A percentile compares a stretch with the other conserved stretches of the same genome.
Conservation (phyloP, 2,888 invertebrate species). For the Chrysodeixis includens region DNA sequence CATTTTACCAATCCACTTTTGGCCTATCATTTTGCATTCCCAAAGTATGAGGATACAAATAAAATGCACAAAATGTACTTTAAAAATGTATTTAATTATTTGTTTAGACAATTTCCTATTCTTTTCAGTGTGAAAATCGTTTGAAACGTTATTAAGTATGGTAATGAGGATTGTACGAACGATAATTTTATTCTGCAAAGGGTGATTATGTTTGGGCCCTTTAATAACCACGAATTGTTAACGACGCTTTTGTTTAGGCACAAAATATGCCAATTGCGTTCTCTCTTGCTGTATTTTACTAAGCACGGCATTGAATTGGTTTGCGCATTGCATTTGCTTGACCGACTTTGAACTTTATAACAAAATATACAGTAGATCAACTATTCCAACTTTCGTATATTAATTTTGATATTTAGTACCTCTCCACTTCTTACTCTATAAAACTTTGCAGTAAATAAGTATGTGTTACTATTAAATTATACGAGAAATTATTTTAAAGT, state of each 20-base stretch:
- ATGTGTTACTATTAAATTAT: no score
- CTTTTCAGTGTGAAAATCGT: constrained; percentile 50
- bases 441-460: no score
- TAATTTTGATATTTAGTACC: no score
- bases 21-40: constrained; percentile 11
- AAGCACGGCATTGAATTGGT: background rate
- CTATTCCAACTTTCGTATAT: no score
- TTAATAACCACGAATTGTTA: constrained; percentile 59
- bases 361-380: no score
- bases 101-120: constrained; percentile 42
- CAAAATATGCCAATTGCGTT: constrained; percentile 50
- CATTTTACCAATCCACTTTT: background rate
- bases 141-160: constrained; percentile 59
- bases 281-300: constrained; percentile 34
- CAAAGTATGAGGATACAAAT: constrained; percentile 15
- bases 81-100: constrained; percentile 51
- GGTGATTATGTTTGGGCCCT: constrained; percentile 56
- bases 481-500: no score
- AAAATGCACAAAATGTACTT: constrained; percentile 34
- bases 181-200: constrained; percentile 69
- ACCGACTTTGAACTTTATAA: no score
- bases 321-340: background rate
- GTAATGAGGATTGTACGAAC: constrained; percentile 66
- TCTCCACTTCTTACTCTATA: no score
- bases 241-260: constrained; percentile 52